phyloP scores from a whole-genome alignment of 2,113 vertebrate species.

The Riparia riparia region DNA sequence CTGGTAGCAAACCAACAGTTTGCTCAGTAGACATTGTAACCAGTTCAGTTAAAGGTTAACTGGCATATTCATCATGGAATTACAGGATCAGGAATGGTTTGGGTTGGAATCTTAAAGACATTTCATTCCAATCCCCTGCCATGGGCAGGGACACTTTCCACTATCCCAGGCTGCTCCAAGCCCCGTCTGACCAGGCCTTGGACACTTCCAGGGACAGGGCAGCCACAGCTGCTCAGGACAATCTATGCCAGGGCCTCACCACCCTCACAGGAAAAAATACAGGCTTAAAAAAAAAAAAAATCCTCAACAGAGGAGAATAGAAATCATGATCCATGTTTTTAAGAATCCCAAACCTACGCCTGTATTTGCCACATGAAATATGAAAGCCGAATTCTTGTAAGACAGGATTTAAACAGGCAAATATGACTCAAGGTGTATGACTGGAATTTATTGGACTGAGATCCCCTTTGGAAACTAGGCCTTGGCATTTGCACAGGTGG shows the following conservation, averaged over 20 bases:
- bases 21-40: neutral
- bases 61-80: neutral
- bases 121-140: neutral
- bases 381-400: neutral
- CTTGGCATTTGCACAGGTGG: slow-evolving; percentile 41
- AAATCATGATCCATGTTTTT: neutral
- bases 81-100: neutral
- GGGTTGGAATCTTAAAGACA: neutral
- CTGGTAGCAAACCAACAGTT: neutral
- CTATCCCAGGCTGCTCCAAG: neutral
- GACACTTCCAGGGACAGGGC: neutral
- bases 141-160: neutral
- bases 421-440: neutral
- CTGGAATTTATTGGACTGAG: neutral
- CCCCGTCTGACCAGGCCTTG: accelerated
- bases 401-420: slow-evolving; percentile 15
- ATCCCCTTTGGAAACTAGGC: slow-evolving; percentile 29
- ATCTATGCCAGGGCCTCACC: neutral
- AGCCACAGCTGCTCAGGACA: neutral
- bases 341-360: neutral
- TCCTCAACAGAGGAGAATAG: neutral
- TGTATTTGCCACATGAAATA: neutral
- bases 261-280: neutral
- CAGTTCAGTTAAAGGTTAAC: neutral
- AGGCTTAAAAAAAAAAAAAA: neutral